Evolutionary conservation across 1,140 invertebrate species (phyloP), one percentile per base, ranked within the genome.

Genomic region (Papilio aristodemus): DNA sequence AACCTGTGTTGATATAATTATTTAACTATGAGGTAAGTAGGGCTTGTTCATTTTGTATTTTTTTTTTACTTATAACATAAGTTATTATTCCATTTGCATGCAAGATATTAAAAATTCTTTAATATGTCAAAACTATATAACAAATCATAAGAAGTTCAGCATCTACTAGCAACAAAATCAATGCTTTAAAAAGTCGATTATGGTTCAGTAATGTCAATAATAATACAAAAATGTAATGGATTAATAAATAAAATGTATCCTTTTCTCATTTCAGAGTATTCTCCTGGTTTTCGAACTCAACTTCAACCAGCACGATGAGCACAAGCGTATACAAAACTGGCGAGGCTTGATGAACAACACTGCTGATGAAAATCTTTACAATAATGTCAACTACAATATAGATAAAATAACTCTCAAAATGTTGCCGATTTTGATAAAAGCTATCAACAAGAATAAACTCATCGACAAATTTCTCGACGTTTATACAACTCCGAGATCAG

Each of bases 201-300:
- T 6, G 6, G 2, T 32, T 32, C 2, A 32, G 27, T 32, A 32
- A 32, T 32, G 27, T 32, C 27, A 3, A 32, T 32, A 32, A 32
- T 32, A 32, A 32, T 6, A 32, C 27, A 32, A 3, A 2, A 32
- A 6, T 32, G 27, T 32, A 32, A 32, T 2, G 2, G 27, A 32
- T 59, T 59, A 32, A 59, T 6, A 57, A 59, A 36, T 59, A 59
- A 59, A 59, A 66, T 19, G 10, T 54, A 54, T 67, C n/a, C 38
- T 22, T 67, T 70, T 72, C 43, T 69, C 9, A 67, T 90, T 90
- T 76, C 86, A 90, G 87, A 77, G 67, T 27, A 71, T 85, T 10
- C 70, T 90, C 13, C 70, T 89, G 7, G 75, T 86, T 54, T 89
- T 86, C 67, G 84, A 87, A 46, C 88, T 80, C 14, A 86, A 74